Conservation (phyloP, 2,888 invertebrate genomes). For the Pseudococcus viburni region DNA sequence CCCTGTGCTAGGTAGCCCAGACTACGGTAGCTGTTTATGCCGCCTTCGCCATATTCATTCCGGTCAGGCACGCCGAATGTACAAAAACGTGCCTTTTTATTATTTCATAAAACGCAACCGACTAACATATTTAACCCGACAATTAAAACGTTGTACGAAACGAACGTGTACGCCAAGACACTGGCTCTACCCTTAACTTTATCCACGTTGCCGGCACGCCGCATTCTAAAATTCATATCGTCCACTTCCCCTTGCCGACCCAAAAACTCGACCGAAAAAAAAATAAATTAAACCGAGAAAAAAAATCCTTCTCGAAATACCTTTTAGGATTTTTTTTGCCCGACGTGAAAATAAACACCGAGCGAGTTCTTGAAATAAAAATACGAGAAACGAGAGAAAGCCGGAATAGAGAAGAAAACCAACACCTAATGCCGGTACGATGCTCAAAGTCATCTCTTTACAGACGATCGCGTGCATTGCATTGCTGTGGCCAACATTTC, state of each 20-base stretch:
- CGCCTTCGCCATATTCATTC: constrained; percentile 6
- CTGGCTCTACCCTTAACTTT: not conserved
- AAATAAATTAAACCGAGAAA: not conserved
- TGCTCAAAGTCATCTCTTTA: not conserved
- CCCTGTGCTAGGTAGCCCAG: not conserved
- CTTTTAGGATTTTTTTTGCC: not conserved
- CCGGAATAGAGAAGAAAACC: not conserved
- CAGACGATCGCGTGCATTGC: not conserved
- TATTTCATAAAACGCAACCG: constrained; percentile 60
- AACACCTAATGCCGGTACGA: not conserved
- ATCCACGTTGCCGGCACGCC: not conserved
- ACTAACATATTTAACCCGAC: constrained; percentile 61
- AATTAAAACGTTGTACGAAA: constrained; percentile 60
- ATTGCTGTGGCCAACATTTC: not conserved
- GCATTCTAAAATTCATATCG: not conserved
- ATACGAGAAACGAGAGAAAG: not conserved
- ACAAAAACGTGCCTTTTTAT: constrained; percentile 61
- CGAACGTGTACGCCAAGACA: not conserved
- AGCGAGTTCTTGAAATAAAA: not conserved
- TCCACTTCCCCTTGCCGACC: not conserved
- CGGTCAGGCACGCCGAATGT: constrained; percentile 33
- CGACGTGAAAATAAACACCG: constrained; percentile 8
- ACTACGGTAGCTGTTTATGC: not conserved
- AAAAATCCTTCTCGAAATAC: not conserved
- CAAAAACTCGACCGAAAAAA: not conserved